phyloP scores from a whole-genome alignment of 2,113 vertebrate species.

The Misgurnus anguillicaudatus region DNA sequence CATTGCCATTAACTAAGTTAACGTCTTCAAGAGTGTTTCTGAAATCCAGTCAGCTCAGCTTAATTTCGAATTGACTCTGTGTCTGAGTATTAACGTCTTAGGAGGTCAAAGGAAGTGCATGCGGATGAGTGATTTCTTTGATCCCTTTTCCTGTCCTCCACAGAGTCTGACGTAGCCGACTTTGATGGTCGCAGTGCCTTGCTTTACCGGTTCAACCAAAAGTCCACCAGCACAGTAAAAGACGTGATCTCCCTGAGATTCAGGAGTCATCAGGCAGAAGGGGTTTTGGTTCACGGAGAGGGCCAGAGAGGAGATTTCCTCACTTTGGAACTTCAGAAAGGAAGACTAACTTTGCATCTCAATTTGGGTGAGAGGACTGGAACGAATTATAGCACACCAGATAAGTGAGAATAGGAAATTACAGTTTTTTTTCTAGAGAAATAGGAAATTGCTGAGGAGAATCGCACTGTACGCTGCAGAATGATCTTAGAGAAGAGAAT shows the following conservation, averaged over 20 bases:
- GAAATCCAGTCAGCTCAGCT: constrained; percentile 1
- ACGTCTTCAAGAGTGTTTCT: too few species aligned
- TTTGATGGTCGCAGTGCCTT: constrained; percentile 86
- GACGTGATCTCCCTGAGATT: constrained; percentile 88
- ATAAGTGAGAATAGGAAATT: neutral
- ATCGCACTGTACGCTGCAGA: neutral
- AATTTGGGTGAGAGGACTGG: constrained; percentile 74
- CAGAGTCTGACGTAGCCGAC: constrained; percentile 84
- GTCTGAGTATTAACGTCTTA: neutral
- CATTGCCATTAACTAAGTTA: too few species aligned
- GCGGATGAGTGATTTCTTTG: neutral
- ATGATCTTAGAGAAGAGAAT: constrained; percentile 2
- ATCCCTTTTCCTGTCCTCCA: neutral
- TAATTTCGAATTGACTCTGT: too few species aligned
- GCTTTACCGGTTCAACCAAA: constrained; percentile 88
- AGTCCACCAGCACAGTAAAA: constrained; percentile 86
- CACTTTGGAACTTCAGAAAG: constrained; percentile 82
- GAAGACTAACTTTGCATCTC: constrained; percentile 78
- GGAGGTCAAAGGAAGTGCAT: constrained; percentile 15
- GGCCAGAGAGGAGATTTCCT: constrained; percentile 84
- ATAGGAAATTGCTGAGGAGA: constrained; percentile 10
- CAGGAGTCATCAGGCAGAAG: constrained; percentile 83
- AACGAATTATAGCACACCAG: neutral
- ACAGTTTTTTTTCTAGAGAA: neutral
- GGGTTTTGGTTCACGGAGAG: constrained; percentile 86